Evolutionary conservation across 1,140 invertebrate genomes (phyloP).

Genomic region (Oppia nitens): DNA sequence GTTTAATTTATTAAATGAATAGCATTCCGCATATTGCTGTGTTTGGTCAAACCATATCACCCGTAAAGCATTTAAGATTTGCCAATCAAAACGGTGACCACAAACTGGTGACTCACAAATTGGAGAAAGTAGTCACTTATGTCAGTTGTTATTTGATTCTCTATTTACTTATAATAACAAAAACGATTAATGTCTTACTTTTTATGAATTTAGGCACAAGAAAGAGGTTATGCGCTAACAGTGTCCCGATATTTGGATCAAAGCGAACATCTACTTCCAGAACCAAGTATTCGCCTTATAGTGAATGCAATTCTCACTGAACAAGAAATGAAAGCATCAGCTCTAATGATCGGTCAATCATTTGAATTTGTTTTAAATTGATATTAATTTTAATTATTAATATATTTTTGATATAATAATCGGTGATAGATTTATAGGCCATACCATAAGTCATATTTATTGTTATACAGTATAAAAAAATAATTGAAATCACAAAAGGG

Average conservation of each 20-base stretch:
- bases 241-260: conserved; percentile 43
- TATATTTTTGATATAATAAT: no score
- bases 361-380: background rate
- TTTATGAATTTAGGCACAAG: conserved; percentile 33
- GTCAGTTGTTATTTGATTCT: conserved; percentile 25
- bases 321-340: background rate
- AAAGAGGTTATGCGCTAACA: conserved; percentile 32
- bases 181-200: background rate
- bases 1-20: conserved; percentile 4
- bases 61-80: conserved; percentile 61
- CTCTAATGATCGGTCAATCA: background rate
- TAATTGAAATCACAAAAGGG: no score
- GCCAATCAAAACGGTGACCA: conserved; percentile 31
- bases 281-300: conserved; percentile 31
- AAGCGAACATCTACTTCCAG: conserved; percentile 39
- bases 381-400: no score
- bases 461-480: no score
- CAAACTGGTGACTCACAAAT: conserved; percentile 33
- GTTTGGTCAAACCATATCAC: conserved; percentile 43
- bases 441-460: no score
- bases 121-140: conserved; percentile 42
- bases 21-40: conserved; percentile 33
- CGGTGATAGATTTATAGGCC: no score
- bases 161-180: background rate
- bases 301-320: conserved; percentile 23